A percentile compares a stretch with the other conserved stretches of the same genome.
Conservation (phyloP, 1,140 invertebrate genomes). For the Bombus ignitus region DNA sequence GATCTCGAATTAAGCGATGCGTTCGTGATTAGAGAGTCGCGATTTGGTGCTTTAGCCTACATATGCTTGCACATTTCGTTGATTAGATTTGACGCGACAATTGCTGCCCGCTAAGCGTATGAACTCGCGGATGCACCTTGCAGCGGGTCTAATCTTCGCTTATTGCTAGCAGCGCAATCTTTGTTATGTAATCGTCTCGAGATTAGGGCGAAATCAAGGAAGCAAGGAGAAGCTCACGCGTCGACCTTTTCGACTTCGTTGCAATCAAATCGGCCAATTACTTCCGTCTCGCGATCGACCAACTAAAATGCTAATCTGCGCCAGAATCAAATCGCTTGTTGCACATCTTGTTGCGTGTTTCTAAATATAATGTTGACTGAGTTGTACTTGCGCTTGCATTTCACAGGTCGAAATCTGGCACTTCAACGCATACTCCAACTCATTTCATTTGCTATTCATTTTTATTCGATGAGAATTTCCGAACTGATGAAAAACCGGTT, state of each 20-base stretch:
- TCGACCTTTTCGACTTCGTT: background rate
- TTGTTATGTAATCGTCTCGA: conserved; percentile 36
- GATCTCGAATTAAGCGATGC: background rate
- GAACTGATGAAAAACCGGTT: background rate
- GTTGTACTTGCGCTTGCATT: background rate
- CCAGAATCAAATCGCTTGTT: too few relatives aligned
- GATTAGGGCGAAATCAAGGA: background rate
- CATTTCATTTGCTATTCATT: too few relatives aligned
- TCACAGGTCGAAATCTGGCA: background rate
- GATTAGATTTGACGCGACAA: conserved; percentile 78
- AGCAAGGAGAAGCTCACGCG: background rate
- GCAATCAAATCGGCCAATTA: background rate
- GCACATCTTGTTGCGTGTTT: background rate
- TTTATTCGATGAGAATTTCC: background rate
- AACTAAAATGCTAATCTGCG: background rate
- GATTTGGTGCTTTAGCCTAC: conserved; percentile 66
- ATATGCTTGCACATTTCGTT: conserved; percentile 63
- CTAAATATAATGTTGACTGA: background rate
- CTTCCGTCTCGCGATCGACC: background rate
- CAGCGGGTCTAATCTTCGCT: conserved; percentile 40
- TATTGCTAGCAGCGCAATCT: conserved; percentile 39
- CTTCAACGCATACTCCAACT: background rate
- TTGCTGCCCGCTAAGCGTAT: conserved; percentile 64
- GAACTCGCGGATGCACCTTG: conserved; percentile 61
- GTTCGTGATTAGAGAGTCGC: conserved; percentile 39